phyloP scores from a whole-genome alignment of 2,888 invertebrate species.

The Serripes groenlandicus region DNA sequence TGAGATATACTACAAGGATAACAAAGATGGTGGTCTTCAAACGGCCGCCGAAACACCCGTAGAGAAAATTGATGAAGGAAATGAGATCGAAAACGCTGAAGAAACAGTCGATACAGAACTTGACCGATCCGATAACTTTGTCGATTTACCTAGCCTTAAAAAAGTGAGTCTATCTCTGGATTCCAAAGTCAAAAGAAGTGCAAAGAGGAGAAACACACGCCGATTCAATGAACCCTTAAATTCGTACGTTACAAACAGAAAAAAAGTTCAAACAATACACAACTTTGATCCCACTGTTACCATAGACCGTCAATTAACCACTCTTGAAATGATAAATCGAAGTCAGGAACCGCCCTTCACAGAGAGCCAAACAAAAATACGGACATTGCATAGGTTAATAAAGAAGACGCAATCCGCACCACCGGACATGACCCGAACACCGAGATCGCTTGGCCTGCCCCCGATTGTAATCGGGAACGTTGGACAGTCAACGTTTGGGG shows the following conservation, averaged over 20 bases:
- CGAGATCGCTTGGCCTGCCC: slow-evolving; percentile 51
- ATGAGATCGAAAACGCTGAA: slow-evolving; percentile 30
- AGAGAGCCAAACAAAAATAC: slow-evolving; percentile 21
- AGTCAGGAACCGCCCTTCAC: slow-evolving; percentile 20
- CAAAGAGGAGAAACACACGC: slow-evolving; percentile 28
- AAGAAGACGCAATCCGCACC: slow-evolving; percentile 53
- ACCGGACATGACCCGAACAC: slow-evolving; percentile 33
- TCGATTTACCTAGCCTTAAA: slow-evolving; percentile 46
- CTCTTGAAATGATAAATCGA: slow-evolving; percentile 23
- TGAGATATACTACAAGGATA: slow-evolving; percentile 63
- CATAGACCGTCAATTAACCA: slow-evolving; percentile 41
- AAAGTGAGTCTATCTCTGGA: slow-evolving; percentile 70
- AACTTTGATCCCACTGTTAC: slow-evolving; percentile 23
- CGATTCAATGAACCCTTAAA: slow-evolving; percentile 77
- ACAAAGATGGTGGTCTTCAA: slow-evolving; percentile 37
- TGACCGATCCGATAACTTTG: not conserved
- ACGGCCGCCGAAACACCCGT: slow-evolving; percentile 9
- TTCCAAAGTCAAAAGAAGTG: slow-evolving; percentile 41
- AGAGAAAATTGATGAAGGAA: slow-evolving; percentile 9
- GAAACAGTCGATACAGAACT: not conserved
- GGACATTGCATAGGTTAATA: slow-evolving; percentile 34
- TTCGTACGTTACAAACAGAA: slow-evolving; percentile 66
- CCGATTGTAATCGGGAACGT: slow-evolving; percentile 44
- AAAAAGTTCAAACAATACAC: slow-evolving; percentile 35
- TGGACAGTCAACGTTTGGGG: slow-evolving; percentile 1